A percentile compares a stretch with the other conserved stretches of the same genome.
These are phyloP conservation scores for Gila robusta DNA, from an alignment of 2,797 vertebrate genomes.

Conservation along the genomic window DNA sequence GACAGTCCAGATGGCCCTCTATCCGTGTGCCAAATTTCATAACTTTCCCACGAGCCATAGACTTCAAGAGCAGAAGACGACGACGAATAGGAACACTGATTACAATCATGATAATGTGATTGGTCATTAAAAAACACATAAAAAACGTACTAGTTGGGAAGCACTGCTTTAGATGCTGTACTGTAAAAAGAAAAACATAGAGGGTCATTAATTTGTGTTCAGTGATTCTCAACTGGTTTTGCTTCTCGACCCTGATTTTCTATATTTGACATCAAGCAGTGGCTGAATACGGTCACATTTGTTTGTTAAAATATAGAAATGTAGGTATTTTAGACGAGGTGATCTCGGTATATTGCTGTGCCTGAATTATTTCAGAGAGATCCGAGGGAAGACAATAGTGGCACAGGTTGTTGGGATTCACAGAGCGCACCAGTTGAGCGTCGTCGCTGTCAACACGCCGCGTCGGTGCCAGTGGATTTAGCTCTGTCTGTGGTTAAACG, in stretches of 20 bases:
- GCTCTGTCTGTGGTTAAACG: constrained; percentile 22
- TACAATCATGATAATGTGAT: neutral
- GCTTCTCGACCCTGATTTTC: neutral
- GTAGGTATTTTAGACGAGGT: constrained; percentile 48
- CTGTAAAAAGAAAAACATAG: neutral
- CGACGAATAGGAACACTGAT: neutral
- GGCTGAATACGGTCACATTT: too few species aligned
- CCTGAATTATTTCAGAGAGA: constrained; percentile 32
- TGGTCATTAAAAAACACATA: neutral
- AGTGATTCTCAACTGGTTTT: neutral
- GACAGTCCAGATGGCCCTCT: neutral
- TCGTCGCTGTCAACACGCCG: constrained; percentile 4
- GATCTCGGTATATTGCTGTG: constrained; percentile 51
- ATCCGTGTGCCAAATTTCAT: neutral
- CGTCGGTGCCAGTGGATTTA: constrained; percentile 27
- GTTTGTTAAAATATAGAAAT: neutral
- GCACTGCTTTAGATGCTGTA: neutral
- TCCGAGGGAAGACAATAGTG: neutral
- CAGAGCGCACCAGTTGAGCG: constrained; percentile 28
- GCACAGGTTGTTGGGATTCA: neutral
- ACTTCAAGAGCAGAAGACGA: too few species aligned
- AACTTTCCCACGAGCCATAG: neutral
- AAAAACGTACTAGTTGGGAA: neutral
- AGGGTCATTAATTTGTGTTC: neutral
- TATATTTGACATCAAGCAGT: neutral